These are phyloP conservation scores for Danio albolineatus DNA, from an alignment of 2,797 vertebrate species.

Conservation along the genomic window DNA sequence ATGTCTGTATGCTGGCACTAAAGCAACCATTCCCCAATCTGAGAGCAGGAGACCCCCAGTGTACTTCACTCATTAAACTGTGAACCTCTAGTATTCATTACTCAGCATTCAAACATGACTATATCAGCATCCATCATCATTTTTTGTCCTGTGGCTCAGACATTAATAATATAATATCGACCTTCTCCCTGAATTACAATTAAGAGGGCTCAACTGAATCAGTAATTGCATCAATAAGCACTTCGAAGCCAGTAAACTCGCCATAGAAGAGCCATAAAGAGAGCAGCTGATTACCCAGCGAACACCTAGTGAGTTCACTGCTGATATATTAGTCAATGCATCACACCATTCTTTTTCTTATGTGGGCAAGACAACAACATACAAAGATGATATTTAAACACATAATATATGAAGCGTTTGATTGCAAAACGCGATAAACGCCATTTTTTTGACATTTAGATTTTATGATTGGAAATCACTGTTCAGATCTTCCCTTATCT, in stretches of 20 bases:
- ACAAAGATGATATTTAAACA: background rate
- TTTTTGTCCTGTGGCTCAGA: background rate
- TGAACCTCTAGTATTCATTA: background rate
- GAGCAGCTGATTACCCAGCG: constrained; percentile 4
- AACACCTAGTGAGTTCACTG: constrained; percentile 15
- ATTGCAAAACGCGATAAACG: no score
- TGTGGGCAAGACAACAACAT: background rate
- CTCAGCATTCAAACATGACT: background rate
- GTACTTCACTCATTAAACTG: constrained; percentile 8
- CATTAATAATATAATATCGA: background rate
- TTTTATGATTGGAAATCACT: no score
- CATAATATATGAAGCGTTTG: background rate
- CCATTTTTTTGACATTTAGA: no score
- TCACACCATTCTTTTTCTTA: background rate
- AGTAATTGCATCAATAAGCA: constrained; percentile 26
- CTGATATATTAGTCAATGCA: constrained; percentile 10
- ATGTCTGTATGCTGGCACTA: background rate
- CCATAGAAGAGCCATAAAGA: background rate
- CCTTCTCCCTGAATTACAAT: constrained; percentile 39
- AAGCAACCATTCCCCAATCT: background rate
- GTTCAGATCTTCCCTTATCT: no score
- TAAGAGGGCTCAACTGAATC: constrained; percentile 17
- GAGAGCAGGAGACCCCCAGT: background rate
- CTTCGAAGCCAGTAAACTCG: constrained; percentile 13
- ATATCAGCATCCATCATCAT: background rate